Evolutionary conservation across 1,140 invertebrate genomes (phyloP), one percentile per base, ranked within the genome.

Genomic region (Aphidius ervi): DNA sequence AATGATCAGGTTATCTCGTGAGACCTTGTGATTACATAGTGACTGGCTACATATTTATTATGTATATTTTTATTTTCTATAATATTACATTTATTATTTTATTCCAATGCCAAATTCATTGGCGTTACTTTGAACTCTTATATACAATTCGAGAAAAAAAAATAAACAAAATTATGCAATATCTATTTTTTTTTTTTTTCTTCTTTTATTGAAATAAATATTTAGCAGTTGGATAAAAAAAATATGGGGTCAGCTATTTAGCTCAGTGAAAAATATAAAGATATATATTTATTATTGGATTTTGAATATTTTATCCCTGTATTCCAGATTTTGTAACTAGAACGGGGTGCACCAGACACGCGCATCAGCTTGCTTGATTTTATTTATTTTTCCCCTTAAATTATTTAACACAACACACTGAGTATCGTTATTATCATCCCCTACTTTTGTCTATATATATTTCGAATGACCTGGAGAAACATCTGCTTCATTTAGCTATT

Each of bases 11-110:
- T 73, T 73, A 73, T 73, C 70, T 73, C 56, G n/a, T 6, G 52
- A 71, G 68, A 71, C 70, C 70, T 69, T 66, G 68, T 68, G 70
- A 73, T 71, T 71, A n/a, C n/a, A n/a, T n/a, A 63, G 57, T 57
- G 67, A 68, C 46, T 60, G 55, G 57, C 59, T 70, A 71, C 68
- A 65, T 73, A 71, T 71, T 71, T 68, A 61, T 54, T 59, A 45
- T 63, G 47, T 66, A 16, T 16, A 16, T 64, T 48, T 60, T 31
- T 31, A 3, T 31, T 31, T 31, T 56, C 60, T 49, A 61, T 37
- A 54, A 10, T 41, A 54, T 54, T 54, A 10, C n/a, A 54, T 54
- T 54, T 40, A 20, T 5, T 42, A 42, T 9, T 54, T 40, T 16
- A 54, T 40, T 40, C 39, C 52, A 54, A 54, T 54, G 52, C 42